Base-by-base conservation (phyloP, 2,797 vertebrate species). In the Pantherophis vulpinus region DNA sequence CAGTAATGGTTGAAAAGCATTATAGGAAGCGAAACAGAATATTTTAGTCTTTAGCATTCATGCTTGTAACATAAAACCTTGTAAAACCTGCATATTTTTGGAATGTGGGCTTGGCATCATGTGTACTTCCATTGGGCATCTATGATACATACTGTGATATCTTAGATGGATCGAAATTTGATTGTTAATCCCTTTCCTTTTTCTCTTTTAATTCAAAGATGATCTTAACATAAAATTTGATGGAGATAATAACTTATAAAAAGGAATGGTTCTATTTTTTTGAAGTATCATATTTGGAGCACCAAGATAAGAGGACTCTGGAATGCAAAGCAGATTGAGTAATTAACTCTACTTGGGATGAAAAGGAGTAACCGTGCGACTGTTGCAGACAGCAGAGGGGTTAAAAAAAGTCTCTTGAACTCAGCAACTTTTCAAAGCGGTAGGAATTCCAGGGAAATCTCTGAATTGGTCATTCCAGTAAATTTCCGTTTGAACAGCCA, bases 401-500 rank as follows among this genome's bases (percentile, higher is more conserved):
- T 54, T 74, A 1, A 18, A 55, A 91, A 29, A 86, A 86, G 90
- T 37, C 42, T 95, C 92, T 93, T 29, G 1, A 94, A 90, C 91
- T 92, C 94, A 95, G 86, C 91, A 0, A 89, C 92, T 55, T 94
- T 79, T 87, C 0, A 54, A 95, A 94, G 91, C 61, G 8, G 0
- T 0, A 61, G 93, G 95, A 95, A 96, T 97, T 97, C 96, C 96
- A 94, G 95, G 94, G 94, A 96, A 96, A 96, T 95, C 95, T 96
- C 94, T 91, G 96, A 93, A 92, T 95, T 83, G 95, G 89, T 96
- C 96, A 96, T 96, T 96, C 95, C 89, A 94, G 96, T 96, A 96
- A 96, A 96, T 97, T 97, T 97, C 96, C 95, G 61, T 96, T 93
- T 96, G 95, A 96, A 95, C 95, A 92, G 93, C 96, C 86, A 92